Evolutionary conservation across 2,113 vertebrate species (phyloP).

Genomic region (Ancistrus triradiatus): DNA sequence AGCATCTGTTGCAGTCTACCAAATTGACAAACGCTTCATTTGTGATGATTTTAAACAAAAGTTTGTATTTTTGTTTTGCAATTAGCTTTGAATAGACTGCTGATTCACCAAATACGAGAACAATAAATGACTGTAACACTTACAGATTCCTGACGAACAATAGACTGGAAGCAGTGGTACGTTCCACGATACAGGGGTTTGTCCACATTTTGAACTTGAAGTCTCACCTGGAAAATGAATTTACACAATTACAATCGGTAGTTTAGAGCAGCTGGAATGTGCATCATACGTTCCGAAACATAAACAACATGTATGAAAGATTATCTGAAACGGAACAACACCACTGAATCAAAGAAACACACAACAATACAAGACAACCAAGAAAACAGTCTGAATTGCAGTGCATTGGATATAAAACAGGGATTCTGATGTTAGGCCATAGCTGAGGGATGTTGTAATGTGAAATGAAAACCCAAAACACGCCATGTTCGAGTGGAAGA

Average conservation of each 20-base stretch:
- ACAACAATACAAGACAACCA: background rate
- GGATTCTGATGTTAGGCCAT: constrained; percentile 52
- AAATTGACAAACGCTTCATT: no score
- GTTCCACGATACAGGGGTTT: constrained; percentile 81
- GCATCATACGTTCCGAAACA: constrained; percentile 5
- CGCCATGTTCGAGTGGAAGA: constrained; percentile 75
- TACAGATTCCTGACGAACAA: constrained; percentile 80
- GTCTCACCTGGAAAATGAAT: constrained; percentile 70
- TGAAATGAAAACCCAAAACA: constrained; percentile 52
- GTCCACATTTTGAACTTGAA: constrained; percentile 78
- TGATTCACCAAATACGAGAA: no score
- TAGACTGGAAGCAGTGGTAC: constrained; percentile 80
- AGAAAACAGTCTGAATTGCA: constrained; percentile 28
- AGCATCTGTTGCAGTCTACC: no score
- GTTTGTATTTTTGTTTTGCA: no score
- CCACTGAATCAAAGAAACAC: background rate
- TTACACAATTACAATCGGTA: constrained; percentile 11
- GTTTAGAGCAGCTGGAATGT: background rate
- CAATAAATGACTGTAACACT: constrained; percentile 56
- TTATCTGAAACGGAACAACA: constrained; percentile 17
- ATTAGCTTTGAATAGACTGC: no score
- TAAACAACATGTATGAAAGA: background rate
- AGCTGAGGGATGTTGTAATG: constrained; percentile 17
- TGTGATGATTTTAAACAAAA: no score
- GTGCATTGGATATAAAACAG: constrained; percentile 34